Base-by-base conservation (phyloP, 2,888 invertebrate species). In the Tryphoninae sp. region DNA sequence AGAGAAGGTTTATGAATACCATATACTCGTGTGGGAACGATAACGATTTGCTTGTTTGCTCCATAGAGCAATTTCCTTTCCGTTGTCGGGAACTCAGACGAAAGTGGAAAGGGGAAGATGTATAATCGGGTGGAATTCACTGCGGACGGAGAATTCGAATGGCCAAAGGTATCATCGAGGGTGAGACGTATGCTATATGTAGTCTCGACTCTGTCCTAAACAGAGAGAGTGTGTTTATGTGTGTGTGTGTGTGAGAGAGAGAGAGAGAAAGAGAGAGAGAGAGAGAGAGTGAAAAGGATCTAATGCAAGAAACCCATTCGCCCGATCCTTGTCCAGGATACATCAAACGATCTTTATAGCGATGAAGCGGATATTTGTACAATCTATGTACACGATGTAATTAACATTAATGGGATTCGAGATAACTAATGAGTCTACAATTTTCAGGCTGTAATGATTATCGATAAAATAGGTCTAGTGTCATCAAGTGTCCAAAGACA, bases 1-100 rank as follows among this genome's bases (percentile, higher is more conserved):
- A 2, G 4, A 22, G 40, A 65, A 65, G 45, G 22, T 42, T 42
- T 9, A 45, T 16, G n/a, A 49, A 61, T 68, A 19, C 26, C 40
- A 45, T 19, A 64, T 33, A 61, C 75, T 40, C 55, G 65, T 65
- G 83, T 68, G 78, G 85, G 83, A 85, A 86, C 84, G 84, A 86
- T 87, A 87, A 88, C 86, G 85, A 86, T 86, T 88, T 84, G 80
- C 86, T 85, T 86, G 87, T 86, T 88, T 86, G 84, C 84, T 84
- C 83, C 76, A 86, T 86, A 84, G 84, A 86, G 85, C 86, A 83
- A 84, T 86, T 86, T 86, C 81, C 85, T 83, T 78, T 74, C 72
- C 78, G 76, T 82, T 73, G 53, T 80, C 65, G 73, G 58, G 23
- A 78, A 67, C 72, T 42, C 59, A 75, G 75, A 65, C 61, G 49